A percentile compares a stretch with the other conserved stretches of the same genome.
Conservation (phyloP, 2,797 vertebrate species). For the Pseudotriccus pelzelni region DNA sequence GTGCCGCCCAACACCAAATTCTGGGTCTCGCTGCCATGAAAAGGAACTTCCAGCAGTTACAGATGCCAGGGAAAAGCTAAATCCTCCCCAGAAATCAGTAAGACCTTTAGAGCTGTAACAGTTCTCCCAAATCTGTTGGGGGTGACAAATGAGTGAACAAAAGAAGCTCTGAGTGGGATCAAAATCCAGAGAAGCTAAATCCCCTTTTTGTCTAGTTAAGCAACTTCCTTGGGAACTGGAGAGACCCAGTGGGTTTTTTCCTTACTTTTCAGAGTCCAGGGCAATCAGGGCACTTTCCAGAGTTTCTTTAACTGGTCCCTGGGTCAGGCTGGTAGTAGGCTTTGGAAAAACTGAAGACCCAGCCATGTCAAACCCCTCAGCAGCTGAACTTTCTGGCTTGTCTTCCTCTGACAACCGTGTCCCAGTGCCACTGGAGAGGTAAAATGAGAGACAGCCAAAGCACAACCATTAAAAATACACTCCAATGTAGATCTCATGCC, state of each 20-base stretch:
- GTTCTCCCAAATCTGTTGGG: background rate
- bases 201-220: background rate
- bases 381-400: conserved; percentile 80
- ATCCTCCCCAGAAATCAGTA: background rate
- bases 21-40: background rate
- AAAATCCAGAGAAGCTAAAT: background rate
- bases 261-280: conserved; percentile 95
- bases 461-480: conserved; percentile 13
- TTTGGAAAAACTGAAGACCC: conserved; percentile 71
- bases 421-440: conserved; percentile 41
- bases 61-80: background rate
- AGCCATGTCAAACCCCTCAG: conserved; percentile 75
- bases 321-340: conserved; percentile 64
- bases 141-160: background rate
- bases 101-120: background rate
- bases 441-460: conserved; percentile 9
- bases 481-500: background rate
- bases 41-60: background rate
- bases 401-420: conserved; percentile 79
- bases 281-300: conserved; percentile 92
- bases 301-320: conserved; percentile 88
- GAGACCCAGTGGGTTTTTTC: background rate
- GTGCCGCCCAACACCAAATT: background rate
- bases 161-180: background rate
- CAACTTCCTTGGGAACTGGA: background rate